Evolutionary conservation across 1,140 invertebrate species (phyloP).

Genomic region (Nephotettix cincticeps): DNA sequence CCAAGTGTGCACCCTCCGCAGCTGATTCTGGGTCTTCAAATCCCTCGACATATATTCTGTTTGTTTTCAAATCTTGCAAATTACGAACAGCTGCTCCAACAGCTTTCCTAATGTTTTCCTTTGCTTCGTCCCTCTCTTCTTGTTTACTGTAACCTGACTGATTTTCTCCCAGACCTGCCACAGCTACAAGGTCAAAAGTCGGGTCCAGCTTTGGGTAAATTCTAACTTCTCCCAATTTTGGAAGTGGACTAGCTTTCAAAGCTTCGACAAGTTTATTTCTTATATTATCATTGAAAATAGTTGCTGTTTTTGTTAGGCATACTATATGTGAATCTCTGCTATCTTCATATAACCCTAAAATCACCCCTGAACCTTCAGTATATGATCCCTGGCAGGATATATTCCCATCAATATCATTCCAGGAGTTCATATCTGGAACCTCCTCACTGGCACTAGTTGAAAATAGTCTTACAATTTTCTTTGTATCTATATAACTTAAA

Average conservation of each 20-base stretch:
- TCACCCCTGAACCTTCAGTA: constrained; percentile 13
- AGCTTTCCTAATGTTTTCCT: constrained; percentile 51
- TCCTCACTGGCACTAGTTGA: too few relatives aligned
- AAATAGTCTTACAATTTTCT: too few relatives aligned
- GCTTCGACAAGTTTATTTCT: constrained; percentile 31
- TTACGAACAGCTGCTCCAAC: constrained; percentile 49
- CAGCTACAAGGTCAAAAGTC: constrained; percentile 47
- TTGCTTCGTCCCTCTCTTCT: constrained; percentile 52
- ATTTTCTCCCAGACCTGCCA: constrained; percentile 52
- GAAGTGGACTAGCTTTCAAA: constrained; percentile 44
- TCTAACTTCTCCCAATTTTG: constrained; percentile 50
- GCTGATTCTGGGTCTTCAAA: constrained; percentile 55
- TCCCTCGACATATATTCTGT: constrained; percentile 52
- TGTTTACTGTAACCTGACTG: constrained; percentile 47
- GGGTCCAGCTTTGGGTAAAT: constrained; percentile 49
- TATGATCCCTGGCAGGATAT: background rate
- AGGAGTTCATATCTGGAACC: too few relatives aligned
- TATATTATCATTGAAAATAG: constrained; percentile 31
- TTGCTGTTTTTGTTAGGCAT: constrained; percentile 27
- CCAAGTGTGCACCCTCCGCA: constrained; percentile 53
- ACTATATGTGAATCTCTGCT: background rate
- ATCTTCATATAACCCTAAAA: constrained; percentile 23
- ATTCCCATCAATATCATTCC: too few relatives aligned
- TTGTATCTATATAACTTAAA: too few relatives aligned
- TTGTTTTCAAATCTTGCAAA: constrained; percentile 45